phyloP scores from a whole-genome alignment of 2,888 invertebrate species.

The Hemistola chrysoprasaria region DNA sequence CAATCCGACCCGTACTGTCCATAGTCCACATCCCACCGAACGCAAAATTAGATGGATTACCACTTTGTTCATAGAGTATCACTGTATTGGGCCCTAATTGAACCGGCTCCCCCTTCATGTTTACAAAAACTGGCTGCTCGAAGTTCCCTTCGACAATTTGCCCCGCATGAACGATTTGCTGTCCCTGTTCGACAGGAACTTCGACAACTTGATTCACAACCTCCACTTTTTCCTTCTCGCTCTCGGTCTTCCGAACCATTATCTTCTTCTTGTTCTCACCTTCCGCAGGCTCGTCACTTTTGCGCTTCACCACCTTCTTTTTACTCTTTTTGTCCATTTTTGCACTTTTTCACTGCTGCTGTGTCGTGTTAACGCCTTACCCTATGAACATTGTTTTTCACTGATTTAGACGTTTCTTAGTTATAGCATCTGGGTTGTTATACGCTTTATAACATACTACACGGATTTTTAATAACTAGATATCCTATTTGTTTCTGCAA shows the following conservation, averaged over 20 bases:
- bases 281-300: constrained; percentile 69
- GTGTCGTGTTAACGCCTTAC: constrained; percentile 46
- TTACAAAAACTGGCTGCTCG: constrained; percentile 77
- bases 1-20: constrained; percentile 74
- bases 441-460: constrained; percentile 19
- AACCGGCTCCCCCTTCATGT: constrained; percentile 77
- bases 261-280: constrained; percentile 67
- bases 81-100: constrained; percentile 77
- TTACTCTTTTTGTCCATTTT: constrained; percentile 81
- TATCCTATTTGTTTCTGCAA: constrained; percentile 39
- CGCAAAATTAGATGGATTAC: constrained; percentile 72
- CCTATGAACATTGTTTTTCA: constrained; percentile 50
- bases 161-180: constrained; percentile 73
- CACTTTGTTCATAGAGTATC: constrained; percentile 74
- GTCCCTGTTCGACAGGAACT: constrained; percentile 72
- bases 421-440: neutral
- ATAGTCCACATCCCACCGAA: constrained; percentile 80
- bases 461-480: constrained; percentile 31
- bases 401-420: constrained; percentile 1
- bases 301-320: constrained; percentile 76
- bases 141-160: constrained; percentile 75
- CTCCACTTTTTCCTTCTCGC: constrained; percentile 69
- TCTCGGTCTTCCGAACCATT: constrained; percentile 63
- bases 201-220: constrained; percentile 72
- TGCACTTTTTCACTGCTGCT: constrained; percentile 38